phyloP scores from a whole-genome alignment of 1,140 invertebrate genomes.

The Acyrthosiphon pisum region DNA sequence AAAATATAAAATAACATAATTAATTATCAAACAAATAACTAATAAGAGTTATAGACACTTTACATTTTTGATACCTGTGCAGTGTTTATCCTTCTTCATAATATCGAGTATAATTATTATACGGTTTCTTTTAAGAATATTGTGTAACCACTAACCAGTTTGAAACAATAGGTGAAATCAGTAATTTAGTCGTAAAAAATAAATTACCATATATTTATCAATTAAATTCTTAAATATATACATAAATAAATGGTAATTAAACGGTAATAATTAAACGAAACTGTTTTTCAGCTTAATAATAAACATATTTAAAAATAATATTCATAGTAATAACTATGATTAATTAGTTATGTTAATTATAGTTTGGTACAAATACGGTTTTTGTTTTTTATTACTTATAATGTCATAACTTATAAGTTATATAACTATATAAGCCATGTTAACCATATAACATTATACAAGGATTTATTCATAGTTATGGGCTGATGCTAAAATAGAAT shows the following conservation, averaged over 20 bases:
- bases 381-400: not conserved
- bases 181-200: not conserved
- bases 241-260: not conserved
- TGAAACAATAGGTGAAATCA: not conserved
- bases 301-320: not conserved
- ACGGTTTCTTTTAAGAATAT: not conserved
- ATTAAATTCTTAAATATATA: not conserved
- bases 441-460: too few relatives aligned
- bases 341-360: not conserved
- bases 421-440: too few relatives aligned
- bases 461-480: too few relatives aligned
- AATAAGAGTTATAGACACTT: not conserved
- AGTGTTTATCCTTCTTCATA: not conserved
- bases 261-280: not conserved
- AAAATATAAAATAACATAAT: not conserved
- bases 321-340: not conserved
- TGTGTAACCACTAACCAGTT: slow-evolving; percentile 17
- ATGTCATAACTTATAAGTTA: not conserved
- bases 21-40: not conserved
- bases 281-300: not conserved
- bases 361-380: not conserved
- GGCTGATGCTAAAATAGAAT: too few relatives aligned
- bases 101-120: not conserved
- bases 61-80: not conserved
- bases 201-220: not conserved